Percentiles rank a stretch among this genome's conserved stretches.
phyloP scores from a whole-genome alignment of 2,888 invertebrate genomes.

The Hyppa rectilinea region DNA sequence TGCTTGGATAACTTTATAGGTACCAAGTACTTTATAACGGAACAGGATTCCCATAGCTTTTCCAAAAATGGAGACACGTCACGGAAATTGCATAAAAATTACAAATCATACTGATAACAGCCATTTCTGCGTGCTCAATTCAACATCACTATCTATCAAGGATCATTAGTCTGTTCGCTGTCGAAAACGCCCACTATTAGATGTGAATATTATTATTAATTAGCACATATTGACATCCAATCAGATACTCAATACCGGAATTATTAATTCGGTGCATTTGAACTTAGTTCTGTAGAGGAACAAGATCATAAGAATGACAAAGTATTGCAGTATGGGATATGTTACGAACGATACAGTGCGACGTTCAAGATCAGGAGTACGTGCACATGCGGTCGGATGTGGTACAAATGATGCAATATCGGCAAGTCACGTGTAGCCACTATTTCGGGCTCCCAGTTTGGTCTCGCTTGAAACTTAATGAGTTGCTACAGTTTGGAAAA shows the following conservation, averaged over 20 bases:
- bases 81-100: background rate
- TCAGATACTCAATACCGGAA: constrained; percentile 24
- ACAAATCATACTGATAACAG: background rate
- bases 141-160: constrained; percentile 1
- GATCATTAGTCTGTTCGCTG: constrained; percentile 34
- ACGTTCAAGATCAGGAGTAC: constrained; percentile 58
- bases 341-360: constrained; percentile 29
- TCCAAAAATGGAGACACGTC: background rate
- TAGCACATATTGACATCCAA: constrained; percentile 27
- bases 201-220: constrained; percentile 35
- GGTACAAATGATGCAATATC: constrained; percentile 77
- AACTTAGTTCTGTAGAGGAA: background rate
- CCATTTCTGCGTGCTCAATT: background rate
- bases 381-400: constrained; percentile 58
- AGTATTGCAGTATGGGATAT: constrained; percentile 34
- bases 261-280: constrained; percentile 38
- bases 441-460: constrained; percentile 74
- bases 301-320: constrained; percentile 30
- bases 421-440: constrained; percentile 79
- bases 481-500: constrained; percentile 65
- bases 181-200: constrained; percentile 40
- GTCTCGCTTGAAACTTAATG: constrained; percentile 67
- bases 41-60: background rate
- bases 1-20: background rate
- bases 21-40: background rate